These are phyloP conservation scores for Phoeniculus purpureus DNA, from an alignment of 2,797 vertebrate genomes.

Conservation along the genomic window DNA sequence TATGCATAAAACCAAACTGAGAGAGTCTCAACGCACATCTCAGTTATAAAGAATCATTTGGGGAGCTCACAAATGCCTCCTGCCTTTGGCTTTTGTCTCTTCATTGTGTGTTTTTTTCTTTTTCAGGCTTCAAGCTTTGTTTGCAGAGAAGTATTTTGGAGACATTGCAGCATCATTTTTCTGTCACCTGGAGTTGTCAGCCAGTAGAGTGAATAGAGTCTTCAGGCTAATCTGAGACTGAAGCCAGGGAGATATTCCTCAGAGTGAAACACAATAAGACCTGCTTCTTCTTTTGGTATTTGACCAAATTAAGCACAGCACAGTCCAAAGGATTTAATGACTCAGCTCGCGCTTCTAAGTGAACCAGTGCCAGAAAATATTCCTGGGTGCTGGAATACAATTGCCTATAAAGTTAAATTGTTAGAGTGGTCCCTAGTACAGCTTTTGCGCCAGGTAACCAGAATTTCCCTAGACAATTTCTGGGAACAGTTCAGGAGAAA, in stretches of 20 bases:
- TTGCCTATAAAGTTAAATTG: background rate
- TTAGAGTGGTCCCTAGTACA: background rate
- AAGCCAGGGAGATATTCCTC: background rate
- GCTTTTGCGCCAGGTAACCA: background rate
- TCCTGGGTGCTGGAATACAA: background rate
- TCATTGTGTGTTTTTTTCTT: background rate
- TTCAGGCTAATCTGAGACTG: background rate
- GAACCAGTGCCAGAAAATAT: background rate
- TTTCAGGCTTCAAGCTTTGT: background rate
- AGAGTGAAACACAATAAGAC: background rate
- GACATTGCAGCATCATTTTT: background rate
- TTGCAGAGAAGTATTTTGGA: background rate
- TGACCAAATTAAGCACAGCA: conserved; percentile 6
- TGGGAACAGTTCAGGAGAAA: background rate
- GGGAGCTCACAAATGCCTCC: background rate
- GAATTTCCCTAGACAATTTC: background rate
- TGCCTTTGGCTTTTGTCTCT: background rate
- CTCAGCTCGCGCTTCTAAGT: background rate
- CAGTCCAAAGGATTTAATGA: conserved; percentile 16
- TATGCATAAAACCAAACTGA: background rate
- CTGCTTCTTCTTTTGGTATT: background rate
- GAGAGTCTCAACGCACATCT: background rate
- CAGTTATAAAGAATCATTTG: background rate
- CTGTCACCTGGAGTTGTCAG: background rate
- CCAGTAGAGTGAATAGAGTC: background rate